Base-by-base conservation (phyloP, 2,888 invertebrate genomes). In the Drosophila aldrichi region DNA sequence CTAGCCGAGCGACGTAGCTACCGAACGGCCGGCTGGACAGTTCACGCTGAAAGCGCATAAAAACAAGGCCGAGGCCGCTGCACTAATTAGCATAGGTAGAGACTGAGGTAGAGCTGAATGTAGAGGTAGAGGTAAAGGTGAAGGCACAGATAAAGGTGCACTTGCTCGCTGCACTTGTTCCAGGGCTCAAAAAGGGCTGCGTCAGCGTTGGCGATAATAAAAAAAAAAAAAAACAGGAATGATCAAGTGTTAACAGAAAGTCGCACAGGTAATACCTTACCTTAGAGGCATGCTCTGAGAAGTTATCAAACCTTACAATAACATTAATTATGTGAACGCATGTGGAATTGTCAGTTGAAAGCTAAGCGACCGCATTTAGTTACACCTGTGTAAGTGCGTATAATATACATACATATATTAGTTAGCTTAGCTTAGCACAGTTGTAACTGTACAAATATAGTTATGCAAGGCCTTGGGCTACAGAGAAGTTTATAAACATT, bases 31-130 rank as follows among this genome's bases (percentile, higher is more conserved):
- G 34, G 38, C 49, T 61, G 77, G 77, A 74, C 78, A 82, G 58
- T 85, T 86, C 74, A 81, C 84, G 86, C 76, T 82, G 81, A 81
- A 65, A 82, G 77, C 81, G 88, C 86, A 85, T 85, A 85, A 88
- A 85, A 88, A 85, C 88, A 85, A 88, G 88, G 88, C 84, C 84
- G 88, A 84, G 84, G 84, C 88, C 84, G 88, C 72, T 77, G 82
- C 79, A 88, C 88, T 84, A 84, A 84, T 84, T 84, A 84, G 88
- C 84, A 84, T 84, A 84, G 85, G 70, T 70, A 67, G 66, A 73
- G 29, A 36, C 4, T 38, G 14, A 44, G 14, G 36, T 5, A 36
- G 0, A 38, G 43, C 41, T 25, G 43, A 8, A 36, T 29, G 48
- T 16, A 58, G 3, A 61, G 41, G 54, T 54, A 55, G 16, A 56